phyloP scores from a whole-genome alignment of 2,113 vertebrate genomes.

The Grus americana region DNA sequence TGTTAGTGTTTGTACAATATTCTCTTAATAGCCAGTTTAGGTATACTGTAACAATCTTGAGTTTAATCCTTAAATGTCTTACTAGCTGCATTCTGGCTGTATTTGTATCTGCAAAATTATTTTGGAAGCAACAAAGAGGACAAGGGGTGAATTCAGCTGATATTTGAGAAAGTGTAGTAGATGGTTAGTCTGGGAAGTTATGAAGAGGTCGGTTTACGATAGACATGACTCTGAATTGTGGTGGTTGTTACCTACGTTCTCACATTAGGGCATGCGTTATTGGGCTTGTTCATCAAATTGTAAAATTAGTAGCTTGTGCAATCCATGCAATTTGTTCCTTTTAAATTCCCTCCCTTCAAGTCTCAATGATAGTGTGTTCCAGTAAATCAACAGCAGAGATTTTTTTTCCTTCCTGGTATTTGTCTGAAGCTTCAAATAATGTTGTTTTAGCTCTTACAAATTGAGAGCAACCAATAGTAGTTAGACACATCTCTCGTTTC shows the following conservation, averaged over 20 bases:
- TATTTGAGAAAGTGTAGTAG: not conserved
- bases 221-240: not conserved
- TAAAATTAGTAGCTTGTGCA: slow-evolving; percentile 33
- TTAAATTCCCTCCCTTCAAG: slow-evolving; percentile 29
- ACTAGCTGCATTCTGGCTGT: not conserved
- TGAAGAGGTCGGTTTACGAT: not conserved
- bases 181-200: not conserved
- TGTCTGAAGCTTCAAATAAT: slow-evolving; percentile 39
- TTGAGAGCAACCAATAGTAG: slow-evolving; percentile 5
- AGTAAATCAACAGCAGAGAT: slow-evolving; percentile 37
- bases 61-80: not conserved
- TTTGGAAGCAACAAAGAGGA: not conserved
- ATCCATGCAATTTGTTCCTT: slow-evolving; percentile 27
- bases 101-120: not conserved
- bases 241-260: not conserved
- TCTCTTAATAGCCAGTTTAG: not conserved
- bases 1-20: not conserved
- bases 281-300: not conserved
- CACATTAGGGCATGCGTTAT: not conserved
- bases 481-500: slow-evolving; percentile 21
- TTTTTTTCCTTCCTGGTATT: slow-evolving; percentile 49
- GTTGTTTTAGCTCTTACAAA: slow-evolving; percentile 37
- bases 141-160: not conserved
- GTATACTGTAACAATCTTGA: not conserved
- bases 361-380: slow-evolving; percentile 25